Percentiles rank a stretch among this genome's conserved stretches.
Evolutionary conservation across 2,888 invertebrate species (phyloP).

Genomic region (Aromia moschata): DNA sequence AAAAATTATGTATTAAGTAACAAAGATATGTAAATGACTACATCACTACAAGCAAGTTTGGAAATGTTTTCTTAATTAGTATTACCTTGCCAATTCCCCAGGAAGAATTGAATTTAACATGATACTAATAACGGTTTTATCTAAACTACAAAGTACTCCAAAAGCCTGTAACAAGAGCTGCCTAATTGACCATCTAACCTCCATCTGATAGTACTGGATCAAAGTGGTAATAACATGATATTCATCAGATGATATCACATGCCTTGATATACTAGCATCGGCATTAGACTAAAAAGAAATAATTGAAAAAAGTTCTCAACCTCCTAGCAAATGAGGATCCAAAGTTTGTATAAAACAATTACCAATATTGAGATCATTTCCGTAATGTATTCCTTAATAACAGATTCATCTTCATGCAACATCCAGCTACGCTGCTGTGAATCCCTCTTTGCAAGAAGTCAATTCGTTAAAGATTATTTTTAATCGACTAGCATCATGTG

Average conservation of each 20-base stretch:
- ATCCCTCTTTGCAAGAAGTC: slow-evolving; percentile 84
- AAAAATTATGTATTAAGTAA: neutral
- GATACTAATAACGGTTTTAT: slow-evolving; percentile 81
- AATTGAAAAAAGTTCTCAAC: neutral
- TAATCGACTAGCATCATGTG: slow-evolving; percentile 85
- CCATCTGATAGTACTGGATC: slow-evolving; percentile 97
- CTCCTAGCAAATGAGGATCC: neutral
- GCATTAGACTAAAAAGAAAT: slow-evolving; percentile 80
- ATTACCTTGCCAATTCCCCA: slow-evolving; percentile 84
- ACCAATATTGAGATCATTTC: slow-evolving; percentile 87
- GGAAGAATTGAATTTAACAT: slow-evolving; percentile 89
- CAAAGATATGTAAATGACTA: neutral
- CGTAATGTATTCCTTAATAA: slow-evolving; percentile 85
- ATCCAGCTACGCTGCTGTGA: slow-evolving; percentile 97
- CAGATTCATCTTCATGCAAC: slow-evolving; percentile 90
- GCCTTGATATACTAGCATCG: slow-evolving; percentile 86
- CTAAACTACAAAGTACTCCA: slow-evolving; percentile 87
- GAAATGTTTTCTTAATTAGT: too few relatives aligned
- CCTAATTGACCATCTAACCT: slow-evolving; percentile 86
- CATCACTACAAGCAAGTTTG: too few relatives aligned
- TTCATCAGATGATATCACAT: slow-evolving; percentile 83
- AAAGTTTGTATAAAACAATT: too few relatives aligned
- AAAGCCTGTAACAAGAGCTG: slow-evolving; percentile 85
- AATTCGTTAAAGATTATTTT: slow-evolving; percentile 85
- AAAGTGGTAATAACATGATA: slow-evolving; percentile 86